Percentiles rank a stretch among this genome's conserved stretches.
phyloP scores from a whole-genome alignment of 2,888 invertebrate species.

The Dysmachus trigonus region DNA sequence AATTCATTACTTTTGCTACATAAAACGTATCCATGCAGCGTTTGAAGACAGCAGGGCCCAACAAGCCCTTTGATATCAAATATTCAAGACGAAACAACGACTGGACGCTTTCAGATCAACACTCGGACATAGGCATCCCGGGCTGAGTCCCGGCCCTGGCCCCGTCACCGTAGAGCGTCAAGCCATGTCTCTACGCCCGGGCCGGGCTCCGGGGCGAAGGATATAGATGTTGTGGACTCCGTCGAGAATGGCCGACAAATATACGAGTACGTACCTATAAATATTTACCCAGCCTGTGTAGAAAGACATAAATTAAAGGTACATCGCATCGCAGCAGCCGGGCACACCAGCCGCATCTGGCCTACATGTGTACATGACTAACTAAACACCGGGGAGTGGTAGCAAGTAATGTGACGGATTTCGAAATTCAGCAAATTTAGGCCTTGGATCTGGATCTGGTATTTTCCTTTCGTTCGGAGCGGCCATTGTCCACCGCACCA shows the following conservation, averaged over 20 bases:
- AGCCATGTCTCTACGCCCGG: background rate
- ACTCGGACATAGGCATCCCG: constrained; percentile 25
- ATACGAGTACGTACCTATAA: constrained; percentile 38
- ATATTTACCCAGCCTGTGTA: constrained; percentile 38
- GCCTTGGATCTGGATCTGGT: constrained; percentile 26
- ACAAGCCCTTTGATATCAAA: constrained; percentile 38
- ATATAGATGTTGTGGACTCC: constrained; percentile 29
- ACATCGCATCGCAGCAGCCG: constrained; percentile 26
- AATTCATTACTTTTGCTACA: constrained; percentile 39
- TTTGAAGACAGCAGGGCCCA: constrained; percentile 34
- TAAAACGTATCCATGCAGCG: constrained; percentile 35
- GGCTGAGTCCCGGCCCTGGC: background rate
- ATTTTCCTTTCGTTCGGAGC: constrained; percentile 21
- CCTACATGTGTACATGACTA: constrained; percentile 41
- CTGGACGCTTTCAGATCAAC: constrained; percentile 40
- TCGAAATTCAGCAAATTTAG: constrained; percentile 26
- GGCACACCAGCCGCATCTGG: constrained; percentile 11
- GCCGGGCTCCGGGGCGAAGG: background rate
- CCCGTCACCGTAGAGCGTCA: constrained; percentile 22
- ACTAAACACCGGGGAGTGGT: constrained; percentile 27
- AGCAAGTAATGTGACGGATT: constrained; percentile 41
- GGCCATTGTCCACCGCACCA: background rate
- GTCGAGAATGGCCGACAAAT: constrained; percentile 25
- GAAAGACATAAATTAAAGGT: constrained; percentile 40
- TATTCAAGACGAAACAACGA: constrained; percentile 40